A percentile compares a stretch with the other conserved stretches of the same genome.
Conservation (phyloP, 2,888 invertebrate species). For the Hirtodrosophila trivittata region DNA sequence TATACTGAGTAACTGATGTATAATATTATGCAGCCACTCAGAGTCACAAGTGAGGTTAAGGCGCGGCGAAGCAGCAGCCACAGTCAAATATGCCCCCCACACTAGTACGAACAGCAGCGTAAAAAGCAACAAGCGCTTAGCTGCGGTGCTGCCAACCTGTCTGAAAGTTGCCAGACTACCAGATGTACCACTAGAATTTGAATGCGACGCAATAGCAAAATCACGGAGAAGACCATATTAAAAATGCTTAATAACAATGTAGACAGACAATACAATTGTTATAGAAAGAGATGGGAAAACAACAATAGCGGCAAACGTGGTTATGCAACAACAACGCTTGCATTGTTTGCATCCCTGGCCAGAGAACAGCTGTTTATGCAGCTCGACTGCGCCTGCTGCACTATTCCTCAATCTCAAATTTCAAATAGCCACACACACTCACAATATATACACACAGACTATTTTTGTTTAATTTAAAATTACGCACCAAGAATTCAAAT, state of each 20-base stretch:
- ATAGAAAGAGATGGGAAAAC: background rate
- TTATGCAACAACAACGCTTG: constrained; percentile 55
- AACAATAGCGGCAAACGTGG: constrained; percentile 14
- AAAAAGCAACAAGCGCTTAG: constrained; percentile 59
- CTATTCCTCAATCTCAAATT: constrained; percentile 45
- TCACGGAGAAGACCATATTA: background rate
- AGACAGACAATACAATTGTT: background rate
- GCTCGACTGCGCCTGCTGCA: constrained; percentile 31
- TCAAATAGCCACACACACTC: constrained; percentile 31
- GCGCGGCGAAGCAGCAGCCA: constrained; percentile 41
- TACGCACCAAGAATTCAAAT: constrained; percentile 57
- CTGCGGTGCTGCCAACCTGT: constrained; percentile 45
- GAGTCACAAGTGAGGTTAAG: constrained; percentile 72
- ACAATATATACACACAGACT: constrained; percentile 8
- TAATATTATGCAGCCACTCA: constrained; percentile 69
- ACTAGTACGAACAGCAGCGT: constrained; percentile 55
- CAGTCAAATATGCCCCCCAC: constrained; percentile 45
- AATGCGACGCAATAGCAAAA: constrained; percentile 54
- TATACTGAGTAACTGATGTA: constrained; percentile 38
- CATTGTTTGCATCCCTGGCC: constrained; percentile 49
- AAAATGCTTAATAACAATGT: constrained; percentile 4
- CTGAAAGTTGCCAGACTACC: constrained; percentile 8
- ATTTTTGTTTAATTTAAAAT: constrained; percentile 20
- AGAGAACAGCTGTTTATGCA: constrained; percentile 56
- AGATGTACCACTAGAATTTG: constrained; percentile 10